Evolutionary conservation across 2,888 invertebrate genomes (phyloP).

Genomic region (Drosophila tripunctata): DNA sequence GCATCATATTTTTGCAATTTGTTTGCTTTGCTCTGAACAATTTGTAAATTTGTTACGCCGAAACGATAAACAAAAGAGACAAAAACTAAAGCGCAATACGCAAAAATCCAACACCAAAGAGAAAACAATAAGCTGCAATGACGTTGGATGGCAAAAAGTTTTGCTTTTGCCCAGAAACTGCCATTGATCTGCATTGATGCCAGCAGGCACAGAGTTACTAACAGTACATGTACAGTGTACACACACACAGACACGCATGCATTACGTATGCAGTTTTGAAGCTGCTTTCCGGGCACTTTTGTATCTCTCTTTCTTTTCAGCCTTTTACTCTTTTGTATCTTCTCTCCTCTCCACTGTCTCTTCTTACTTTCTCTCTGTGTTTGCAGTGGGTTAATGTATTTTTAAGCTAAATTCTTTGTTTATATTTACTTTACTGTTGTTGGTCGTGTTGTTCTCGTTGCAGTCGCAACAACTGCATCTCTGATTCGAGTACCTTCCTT

Average conservation of each 20-base stretch:
- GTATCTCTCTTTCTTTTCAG: conserved; percentile 2
- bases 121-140: conserved; percentile 60
- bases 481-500: conserved; percentile 3
- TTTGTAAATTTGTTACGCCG: conserved; percentile 73
- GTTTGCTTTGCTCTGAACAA: conserved; percentile 62
- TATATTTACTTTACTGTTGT: conserved; percentile 74
- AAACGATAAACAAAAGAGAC: conserved; percentile 49
- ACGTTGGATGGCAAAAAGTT: conserved; percentile 28
- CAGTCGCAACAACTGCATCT: conserved; percentile 34
- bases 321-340: background rate
- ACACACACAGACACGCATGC: conserved; percentile 30
- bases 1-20: conserved; percentile 74
- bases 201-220: conserved; percentile 22
- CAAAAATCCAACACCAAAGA: conserved; percentile 54
- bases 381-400: conserved; percentile 73
- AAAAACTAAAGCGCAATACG: conserved; percentile 50
- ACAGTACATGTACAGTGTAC: conserved; percentile 10
- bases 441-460: conserved; percentile 52
- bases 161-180: conserved; percentile 32
- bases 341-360: background rate
- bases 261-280: conserved; percentile 67
- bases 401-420: conserved; percentile 80
- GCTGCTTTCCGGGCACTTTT: conserved; percentile 35
- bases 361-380: conserved; percentile 5
- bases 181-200: conserved; percentile 77